These are phyloP conservation scores for Drymodes brunneopygia DNA, from an alignment of 2,113 vertebrate genomes.

Conservation along the genomic window DNA sequence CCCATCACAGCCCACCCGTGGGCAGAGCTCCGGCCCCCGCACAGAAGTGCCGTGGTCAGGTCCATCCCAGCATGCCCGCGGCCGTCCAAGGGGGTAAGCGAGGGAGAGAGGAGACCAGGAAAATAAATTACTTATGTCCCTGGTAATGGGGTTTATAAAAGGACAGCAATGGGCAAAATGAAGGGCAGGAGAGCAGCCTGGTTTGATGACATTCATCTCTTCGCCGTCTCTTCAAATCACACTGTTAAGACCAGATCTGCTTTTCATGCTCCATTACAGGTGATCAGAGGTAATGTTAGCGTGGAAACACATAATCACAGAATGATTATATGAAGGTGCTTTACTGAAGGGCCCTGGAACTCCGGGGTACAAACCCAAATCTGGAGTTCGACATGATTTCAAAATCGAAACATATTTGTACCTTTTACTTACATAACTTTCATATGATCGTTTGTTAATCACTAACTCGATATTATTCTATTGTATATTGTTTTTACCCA, in stretches of 20 bases:
- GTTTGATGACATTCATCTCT: neutral
- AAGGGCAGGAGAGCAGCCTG: neutral
- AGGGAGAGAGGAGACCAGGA: neutral
- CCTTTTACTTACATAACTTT: too few species aligned
- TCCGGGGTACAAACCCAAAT: too few species aligned
- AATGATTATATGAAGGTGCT: too few species aligned
- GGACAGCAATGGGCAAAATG: neutral
- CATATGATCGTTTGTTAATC: too few species aligned
- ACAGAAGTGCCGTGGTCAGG: fast-evolving
- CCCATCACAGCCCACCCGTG: neutral
- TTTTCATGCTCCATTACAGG: neutral
- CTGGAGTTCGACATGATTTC: too few species aligned
- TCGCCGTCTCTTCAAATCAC: neutral
- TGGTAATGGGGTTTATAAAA: neutral
- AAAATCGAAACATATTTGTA: too few species aligned
- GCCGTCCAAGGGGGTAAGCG: fast-evolving
- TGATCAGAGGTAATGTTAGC: neutral
- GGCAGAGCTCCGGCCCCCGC: neutral
- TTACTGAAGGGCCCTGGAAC: too few species aligned
- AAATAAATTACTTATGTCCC: neutral
- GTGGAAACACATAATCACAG: too few species aligned
- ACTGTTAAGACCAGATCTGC: too few species aligned
- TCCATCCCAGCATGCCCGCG: too few species aligned
- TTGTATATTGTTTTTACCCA: too few species aligned
- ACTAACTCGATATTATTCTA: too few species aligned